Conservation (phyloP, 2,888 invertebrate genomes). For the Caenorhabditis angaria region DNA sequence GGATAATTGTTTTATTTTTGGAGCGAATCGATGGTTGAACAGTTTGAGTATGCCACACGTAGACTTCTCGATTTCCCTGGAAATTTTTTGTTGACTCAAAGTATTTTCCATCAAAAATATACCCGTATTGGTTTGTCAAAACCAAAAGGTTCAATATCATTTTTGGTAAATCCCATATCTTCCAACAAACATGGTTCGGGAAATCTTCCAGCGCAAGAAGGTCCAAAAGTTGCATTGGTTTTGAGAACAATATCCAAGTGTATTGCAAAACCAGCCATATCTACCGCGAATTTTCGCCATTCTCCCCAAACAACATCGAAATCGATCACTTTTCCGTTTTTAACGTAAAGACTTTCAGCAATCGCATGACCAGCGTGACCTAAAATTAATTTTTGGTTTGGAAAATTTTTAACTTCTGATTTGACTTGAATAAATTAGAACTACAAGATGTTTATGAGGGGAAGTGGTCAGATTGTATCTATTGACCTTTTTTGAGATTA, state of each 20-base stretch:
- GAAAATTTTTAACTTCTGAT: background rate
- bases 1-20: constrained; percentile 16
- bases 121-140: too few relatives aligned
- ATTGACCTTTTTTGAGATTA: too few relatives aligned
- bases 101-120: too few relatives aligned
- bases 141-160: constrained; percentile 61
- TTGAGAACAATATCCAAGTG: constrained; percentile 45
- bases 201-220: constrained; percentile 52
- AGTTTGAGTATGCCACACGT: constrained; percentile 55
- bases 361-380: constrained; percentile 57
- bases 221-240: constrained; percentile 46
- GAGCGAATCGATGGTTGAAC: constrained; percentile 22
- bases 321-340: constrained; percentile 51
- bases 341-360: constrained; percentile 58
- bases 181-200: constrained; percentile 62
- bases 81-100: too few relatives aligned
- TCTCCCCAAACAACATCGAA: constrained; percentile 58
- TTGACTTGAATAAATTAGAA: too few relatives aligned
- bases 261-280: constrained; percentile 65
- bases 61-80: constrained; percentile 40
- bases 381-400: constrained; percentile 6
- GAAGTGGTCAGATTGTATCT: too few relatives aligned
- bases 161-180: constrained; percentile 47
- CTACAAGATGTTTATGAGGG: too few relatives aligned
- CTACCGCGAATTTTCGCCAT: constrained; percentile 56